Conservation (phyloP, 2,797 vertebrate genomes). For the Brachyalestes nurse region DNA sequence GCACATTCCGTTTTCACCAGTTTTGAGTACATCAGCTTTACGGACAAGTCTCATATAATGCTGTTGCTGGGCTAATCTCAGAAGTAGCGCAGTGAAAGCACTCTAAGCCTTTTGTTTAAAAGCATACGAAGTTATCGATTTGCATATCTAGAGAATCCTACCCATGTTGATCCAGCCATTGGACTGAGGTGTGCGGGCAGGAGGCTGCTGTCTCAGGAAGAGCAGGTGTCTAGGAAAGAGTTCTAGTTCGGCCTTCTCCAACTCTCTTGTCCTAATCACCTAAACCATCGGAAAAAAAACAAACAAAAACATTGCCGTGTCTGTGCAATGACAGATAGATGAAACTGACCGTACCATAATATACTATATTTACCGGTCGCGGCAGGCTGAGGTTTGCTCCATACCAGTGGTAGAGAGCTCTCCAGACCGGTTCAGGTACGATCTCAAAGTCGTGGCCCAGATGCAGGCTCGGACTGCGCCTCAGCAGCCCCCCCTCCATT, state of each 20-base stretch:
- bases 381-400: conserved; percentile 96
- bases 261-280: conserved; percentile 92
- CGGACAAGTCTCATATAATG: not conserved
- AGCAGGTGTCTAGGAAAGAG: conserved; percentile 94
- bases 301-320: not conserved
- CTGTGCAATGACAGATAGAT: no score
- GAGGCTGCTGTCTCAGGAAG: conserved; percentile 95
- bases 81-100: conserved; percentile 90
- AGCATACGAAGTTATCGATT: not conserved
- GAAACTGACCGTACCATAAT: conserved; percentile 64
- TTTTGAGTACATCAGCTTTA: not conserved
- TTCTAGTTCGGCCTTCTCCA: conserved; percentile 86
- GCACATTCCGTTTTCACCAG: no score
- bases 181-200: conserved; percentile 92
- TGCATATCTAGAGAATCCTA: conserved; percentile 82
- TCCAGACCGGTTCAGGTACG: conserved; percentile 96
- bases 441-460: conserved; percentile 90
- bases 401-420: conserved; percentile 98
- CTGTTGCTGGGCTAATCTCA: not conserved
- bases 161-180: conserved; percentile 99
- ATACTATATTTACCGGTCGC: conserved; percentile 84
- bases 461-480: conserved; percentile 83
- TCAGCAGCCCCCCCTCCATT: conserved; percentile 91
- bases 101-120: not conserved
- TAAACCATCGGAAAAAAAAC: conserved; percentile 3